Conservation (phyloP, 2,113 vertebrate genomes). For the Eleginops maclovinus region DNA sequence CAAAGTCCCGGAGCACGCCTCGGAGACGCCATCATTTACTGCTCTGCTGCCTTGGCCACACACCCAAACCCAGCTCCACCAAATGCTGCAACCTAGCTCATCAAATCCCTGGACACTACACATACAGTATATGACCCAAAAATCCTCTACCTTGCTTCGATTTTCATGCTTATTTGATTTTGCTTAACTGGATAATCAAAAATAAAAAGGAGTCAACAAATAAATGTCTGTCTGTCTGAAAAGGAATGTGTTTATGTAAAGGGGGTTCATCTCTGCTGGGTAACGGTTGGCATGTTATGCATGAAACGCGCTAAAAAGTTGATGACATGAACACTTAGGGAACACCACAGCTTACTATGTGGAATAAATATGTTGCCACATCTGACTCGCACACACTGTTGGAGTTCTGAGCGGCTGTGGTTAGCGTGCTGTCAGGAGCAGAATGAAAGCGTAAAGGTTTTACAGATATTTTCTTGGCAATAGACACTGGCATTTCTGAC, state of each 20-base stretch:
- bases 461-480: slow-evolving; percentile 64
- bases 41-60: slow-evolving; percentile 60
- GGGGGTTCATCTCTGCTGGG: slow-evolving; percentile 5
- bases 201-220: background rate
- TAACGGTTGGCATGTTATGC: slow-evolving; percentile 13
- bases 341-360: slow-evolving; percentile 27
- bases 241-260: background rate
- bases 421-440: slow-evolving; percentile 32
- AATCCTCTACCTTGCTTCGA: background rate
- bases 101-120: slow-evolving; percentile 43
- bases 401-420: slow-evolving; percentile 33
- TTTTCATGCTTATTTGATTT: slow-evolving; percentile 9
- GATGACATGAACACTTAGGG: slow-evolving; percentile 13
- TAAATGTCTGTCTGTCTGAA: too few species aligned
- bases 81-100: slow-evolving; percentile 44
- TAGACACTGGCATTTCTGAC: slow-evolving; percentile 43
- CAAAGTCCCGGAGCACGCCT: slow-evolving; percentile 66
- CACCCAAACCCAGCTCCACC: slow-evolving; percentile 57
- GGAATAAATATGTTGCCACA: slow-evolving; percentile 43
- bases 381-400: slow-evolving; percentile 17
- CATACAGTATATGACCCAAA: slow-evolving; percentile 2
- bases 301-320: slow-evolving; percentile 10
- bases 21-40: slow-evolving; percentile 75
- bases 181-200: background rate
- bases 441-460: slow-evolving; percentile 45